phyloP scores from a whole-genome alignment of 2,797 vertebrate genomes.

The Coreius guichenoti region DNA sequence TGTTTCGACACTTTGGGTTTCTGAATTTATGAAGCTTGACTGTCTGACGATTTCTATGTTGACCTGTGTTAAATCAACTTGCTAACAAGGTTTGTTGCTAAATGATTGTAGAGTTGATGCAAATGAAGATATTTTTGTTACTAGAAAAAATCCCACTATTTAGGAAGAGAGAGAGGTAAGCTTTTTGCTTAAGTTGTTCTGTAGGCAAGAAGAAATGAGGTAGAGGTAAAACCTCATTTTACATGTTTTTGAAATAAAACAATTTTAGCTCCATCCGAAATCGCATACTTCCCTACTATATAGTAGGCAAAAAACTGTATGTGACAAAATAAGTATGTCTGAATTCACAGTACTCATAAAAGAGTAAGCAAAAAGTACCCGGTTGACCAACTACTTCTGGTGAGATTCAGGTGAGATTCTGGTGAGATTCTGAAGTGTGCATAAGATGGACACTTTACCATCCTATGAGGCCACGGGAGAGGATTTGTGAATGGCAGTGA shows the following conservation, averaged over 20 bases:
- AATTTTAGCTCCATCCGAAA: neutral
- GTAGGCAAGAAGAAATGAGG: neutral
- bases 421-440: neutral
- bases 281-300: neutral
- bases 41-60: neutral
- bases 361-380: neutral
- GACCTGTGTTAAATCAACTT: neutral
- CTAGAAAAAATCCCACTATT: neutral
- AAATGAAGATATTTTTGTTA: neutral
- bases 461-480: neutral
- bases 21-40: slow-evolving; percentile 5
- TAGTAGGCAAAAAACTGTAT: neutral
- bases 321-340: neutral
- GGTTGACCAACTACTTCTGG: neutral
- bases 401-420: neutral
- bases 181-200: neutral
- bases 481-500: neutral
- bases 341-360: neutral
- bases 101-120: neutral
- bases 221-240: neutral
- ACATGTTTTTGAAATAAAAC: neutral
- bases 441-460: neutral
- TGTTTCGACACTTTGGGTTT: slow-evolving; percentile 1
- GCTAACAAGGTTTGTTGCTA: neutral
- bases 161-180: neutral